phyloP scores from a whole-genome alignment of 35 echinoderm and acorn worm species.

The Diadema setosum region DNA sequence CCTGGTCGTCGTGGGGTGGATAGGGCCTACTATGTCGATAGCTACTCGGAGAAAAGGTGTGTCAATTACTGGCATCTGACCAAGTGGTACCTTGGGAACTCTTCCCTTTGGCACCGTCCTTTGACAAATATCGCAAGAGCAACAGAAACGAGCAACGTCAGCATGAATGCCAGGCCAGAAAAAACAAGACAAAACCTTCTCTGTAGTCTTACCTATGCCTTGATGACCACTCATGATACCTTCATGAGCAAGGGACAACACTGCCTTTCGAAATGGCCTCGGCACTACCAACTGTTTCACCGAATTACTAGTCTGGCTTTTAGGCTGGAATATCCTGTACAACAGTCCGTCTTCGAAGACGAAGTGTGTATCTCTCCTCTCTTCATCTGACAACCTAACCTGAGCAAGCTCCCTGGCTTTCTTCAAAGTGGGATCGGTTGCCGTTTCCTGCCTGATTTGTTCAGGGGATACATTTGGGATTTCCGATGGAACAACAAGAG shows the following conservation, averaged over 20 bases:
- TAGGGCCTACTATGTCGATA: conserved; percentile 62
- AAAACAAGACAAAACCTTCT: conserved; percentile 15
- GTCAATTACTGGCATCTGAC: conserved; percentile 48
- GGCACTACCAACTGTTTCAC: conserved; percentile 52
- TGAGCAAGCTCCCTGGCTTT: not conserved
- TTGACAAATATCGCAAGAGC: conserved; percentile 63
- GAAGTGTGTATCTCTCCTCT: not conserved
- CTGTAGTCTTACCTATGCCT: conserved; percentile 7
- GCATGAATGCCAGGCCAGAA: conserved; percentile 49
- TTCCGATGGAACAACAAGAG: not conserved
- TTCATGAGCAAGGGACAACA: conserved; percentile 39
- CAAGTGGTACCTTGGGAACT: conserved; percentile 46
- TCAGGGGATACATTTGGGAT: not conserved
- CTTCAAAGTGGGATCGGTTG: not conserved
- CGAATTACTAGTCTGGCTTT: conserved; percentile 2
- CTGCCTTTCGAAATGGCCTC: not conserved
- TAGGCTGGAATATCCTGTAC: conserved; percentile 25
- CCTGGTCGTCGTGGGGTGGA: conserved; percentile 11
- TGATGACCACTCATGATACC: conserved; percentile 33
- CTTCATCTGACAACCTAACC: not conserved
- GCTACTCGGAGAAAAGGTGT: conserved; percentile 43
- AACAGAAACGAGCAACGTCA: conserved; percentile 25
- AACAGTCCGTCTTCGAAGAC: not conserved
- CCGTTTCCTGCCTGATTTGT: not conserved
- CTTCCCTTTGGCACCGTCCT: conserved; percentile 46